phyloP scores from a whole-genome alignment of 2,888 invertebrate genomes.

The Amiota communis region DNA sequence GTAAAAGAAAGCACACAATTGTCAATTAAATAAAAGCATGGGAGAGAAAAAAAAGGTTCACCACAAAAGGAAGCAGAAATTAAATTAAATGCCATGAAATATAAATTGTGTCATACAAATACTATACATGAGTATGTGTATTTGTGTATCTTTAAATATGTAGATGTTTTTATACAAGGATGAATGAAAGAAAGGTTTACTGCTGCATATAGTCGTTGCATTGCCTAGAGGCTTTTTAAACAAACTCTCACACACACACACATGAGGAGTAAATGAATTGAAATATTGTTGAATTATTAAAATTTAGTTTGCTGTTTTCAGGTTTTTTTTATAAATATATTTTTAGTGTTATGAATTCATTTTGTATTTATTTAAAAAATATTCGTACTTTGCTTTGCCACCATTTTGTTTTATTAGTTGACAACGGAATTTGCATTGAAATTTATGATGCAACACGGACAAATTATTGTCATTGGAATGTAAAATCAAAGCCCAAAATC shows the following conservation, averaged over 20 bases:
- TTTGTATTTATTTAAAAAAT: constrained; percentile 4
- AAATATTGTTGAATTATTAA: constrained; percentile 17
- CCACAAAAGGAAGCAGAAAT: constrained; percentile 23
- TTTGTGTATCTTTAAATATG: not conserved
- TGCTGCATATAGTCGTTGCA: not conserved
- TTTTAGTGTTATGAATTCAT: not conserved
- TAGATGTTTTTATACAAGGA: not conserved
- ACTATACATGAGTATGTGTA: not conserved
- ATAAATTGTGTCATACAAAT: constrained; percentile 12
- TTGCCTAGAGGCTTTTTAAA: not conserved
- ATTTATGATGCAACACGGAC: not conserved
- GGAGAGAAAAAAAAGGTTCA: no score
- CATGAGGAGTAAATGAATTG: not conserved
- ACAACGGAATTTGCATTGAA: constrained; percentile 10
- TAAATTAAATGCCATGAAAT: constrained; percentile 21
- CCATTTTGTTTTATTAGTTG: constrained; percentile 11
- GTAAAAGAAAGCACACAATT: not conserved
- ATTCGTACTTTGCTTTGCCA: not conserved
- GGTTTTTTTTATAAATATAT: not conserved
- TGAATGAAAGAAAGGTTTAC: no score
- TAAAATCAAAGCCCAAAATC: not conserved
- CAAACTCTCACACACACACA: not conserved
- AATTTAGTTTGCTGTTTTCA: not conserved
- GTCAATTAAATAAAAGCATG: constrained; percentile 20
- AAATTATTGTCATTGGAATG: not conserved